A percentile compares a stretch with the other conserved stretches of the same genome.
Conservation (phyloP, 1,140 invertebrate species). For the Phthorimaea operculella region DNA sequence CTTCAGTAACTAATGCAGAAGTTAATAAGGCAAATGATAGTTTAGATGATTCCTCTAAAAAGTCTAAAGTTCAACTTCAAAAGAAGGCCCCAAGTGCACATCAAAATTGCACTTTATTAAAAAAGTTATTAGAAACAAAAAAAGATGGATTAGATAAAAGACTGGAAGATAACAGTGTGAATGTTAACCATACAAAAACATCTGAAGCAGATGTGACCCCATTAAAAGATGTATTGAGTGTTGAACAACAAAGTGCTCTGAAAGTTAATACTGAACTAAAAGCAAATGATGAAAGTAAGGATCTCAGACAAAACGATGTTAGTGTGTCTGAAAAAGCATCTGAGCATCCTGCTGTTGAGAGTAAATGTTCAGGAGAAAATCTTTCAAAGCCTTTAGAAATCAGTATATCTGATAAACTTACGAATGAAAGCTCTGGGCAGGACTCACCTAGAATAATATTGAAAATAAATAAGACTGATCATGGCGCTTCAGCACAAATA, state of each 20-base stretch:
- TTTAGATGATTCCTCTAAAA: no score
- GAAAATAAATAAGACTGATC: conserved; percentile 67
- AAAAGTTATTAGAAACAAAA: conserved; percentile 50
- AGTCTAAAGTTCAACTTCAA: not conserved
- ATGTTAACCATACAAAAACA: conserved; percentile 17
- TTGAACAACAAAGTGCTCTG: conserved; percentile 11
- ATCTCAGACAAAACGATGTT: not conserved
- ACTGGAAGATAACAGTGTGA: conserved; percentile 22
- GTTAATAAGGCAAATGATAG: no score
- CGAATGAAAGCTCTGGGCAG: conserved; percentile 55
- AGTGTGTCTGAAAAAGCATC: not conserved
- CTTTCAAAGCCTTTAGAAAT: conserved; percentile 62
- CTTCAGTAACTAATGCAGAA: no score
- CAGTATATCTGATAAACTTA: conserved; percentile 49
- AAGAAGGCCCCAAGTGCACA: conserved; percentile 15
- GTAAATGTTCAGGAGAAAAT: conserved; percentile 42
- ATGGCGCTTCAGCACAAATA: conserved; percentile 63
- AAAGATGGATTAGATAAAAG: conserved; percentile 31
- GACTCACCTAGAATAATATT: conserved; percentile 67
- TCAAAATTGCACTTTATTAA: conserved; percentile 54
- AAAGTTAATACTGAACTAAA: conserved; percentile 10
- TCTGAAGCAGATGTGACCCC: not conserved
- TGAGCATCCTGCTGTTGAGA: not conserved
- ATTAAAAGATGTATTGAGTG: conserved; percentile 2
- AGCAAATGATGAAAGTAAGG: not conserved